phyloP scores from a whole-genome alignment of 2,888 invertebrate genomes.

The Cenopis cana region DNA sequence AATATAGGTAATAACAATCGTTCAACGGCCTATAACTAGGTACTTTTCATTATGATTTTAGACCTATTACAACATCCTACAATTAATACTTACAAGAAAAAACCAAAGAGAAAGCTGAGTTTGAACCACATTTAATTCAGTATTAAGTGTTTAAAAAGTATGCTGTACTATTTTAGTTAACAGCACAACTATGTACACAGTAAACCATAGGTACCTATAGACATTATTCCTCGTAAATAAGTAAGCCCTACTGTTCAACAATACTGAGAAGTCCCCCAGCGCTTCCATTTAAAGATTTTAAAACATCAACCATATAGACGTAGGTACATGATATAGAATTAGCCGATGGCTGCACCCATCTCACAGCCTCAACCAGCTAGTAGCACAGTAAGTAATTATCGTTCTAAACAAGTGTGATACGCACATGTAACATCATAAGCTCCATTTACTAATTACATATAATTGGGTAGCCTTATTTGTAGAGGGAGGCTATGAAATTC shows the following conservation, averaged over 20 bases:
- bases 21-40: slow-evolving; percentile 14
- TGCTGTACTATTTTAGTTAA: neutral
- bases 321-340: neutral
- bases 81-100: neutral
- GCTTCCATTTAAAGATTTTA: neutral
- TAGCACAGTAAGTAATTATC: slow-evolving; percentile 1
- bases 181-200: neutral
- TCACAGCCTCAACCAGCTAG: neutral
- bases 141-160: neutral
- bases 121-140: neutral
- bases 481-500: neutral
- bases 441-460: slow-evolving; percentile 8
- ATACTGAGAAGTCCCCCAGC: neutral
- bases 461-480: slow-evolving; percentile 5
- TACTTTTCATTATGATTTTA: neutral
- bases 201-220: too few species aligned
- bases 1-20: neutral
- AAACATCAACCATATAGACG: too few species aligned
- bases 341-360: neutral
- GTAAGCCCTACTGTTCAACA: neutral
- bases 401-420: slow-evolving; percentile 9
- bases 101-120: slow-evolving; percentile 9
- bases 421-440: slow-evolving; percentile 22
- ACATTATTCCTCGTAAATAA: neutral
- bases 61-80: neutral